phyloP scores from a whole-genome alignment of 2,797 vertebrate species.

The Pipistrellus kuhlii region DNA sequence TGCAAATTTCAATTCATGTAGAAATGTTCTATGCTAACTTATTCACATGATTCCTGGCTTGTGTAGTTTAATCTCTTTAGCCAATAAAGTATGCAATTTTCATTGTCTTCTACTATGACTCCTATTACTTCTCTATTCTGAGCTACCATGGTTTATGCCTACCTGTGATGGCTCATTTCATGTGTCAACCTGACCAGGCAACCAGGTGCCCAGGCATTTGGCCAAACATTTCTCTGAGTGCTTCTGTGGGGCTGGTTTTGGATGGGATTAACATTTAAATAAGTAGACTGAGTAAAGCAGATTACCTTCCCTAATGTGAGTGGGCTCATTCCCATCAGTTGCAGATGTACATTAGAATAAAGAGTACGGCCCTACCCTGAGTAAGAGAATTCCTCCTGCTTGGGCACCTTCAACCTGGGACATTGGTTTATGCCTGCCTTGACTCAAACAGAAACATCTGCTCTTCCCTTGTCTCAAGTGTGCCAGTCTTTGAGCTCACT shows the following conservation, averaged over 20 bases:
- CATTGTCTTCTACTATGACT: neutral
- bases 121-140: neutral
- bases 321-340: neutral
- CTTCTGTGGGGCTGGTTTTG: neutral
- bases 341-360: neutral
- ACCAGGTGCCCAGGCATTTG: neutral
- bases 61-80: neutral
- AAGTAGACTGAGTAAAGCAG: neutral
- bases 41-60: neutral
- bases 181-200: neutral
- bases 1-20: conserved; percentile 18
- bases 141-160: neutral
- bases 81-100: neutral
- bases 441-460: neutral
- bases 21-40: neutral
- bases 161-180: neutral
- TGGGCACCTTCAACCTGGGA: neutral
- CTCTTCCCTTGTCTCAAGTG: neutral
- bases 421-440: neutral
- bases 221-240: neutral
- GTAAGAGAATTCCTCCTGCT: neutral
- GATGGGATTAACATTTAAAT: neutral
- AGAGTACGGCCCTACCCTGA: neutral
- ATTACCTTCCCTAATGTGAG: neutral
- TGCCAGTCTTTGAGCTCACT: neutral